Percentiles rank a stretch among this genome's conserved stretches.
Conservation (phyloP, 2,113 vertebrate species). For the Mystacornis crossleyi region DNA sequence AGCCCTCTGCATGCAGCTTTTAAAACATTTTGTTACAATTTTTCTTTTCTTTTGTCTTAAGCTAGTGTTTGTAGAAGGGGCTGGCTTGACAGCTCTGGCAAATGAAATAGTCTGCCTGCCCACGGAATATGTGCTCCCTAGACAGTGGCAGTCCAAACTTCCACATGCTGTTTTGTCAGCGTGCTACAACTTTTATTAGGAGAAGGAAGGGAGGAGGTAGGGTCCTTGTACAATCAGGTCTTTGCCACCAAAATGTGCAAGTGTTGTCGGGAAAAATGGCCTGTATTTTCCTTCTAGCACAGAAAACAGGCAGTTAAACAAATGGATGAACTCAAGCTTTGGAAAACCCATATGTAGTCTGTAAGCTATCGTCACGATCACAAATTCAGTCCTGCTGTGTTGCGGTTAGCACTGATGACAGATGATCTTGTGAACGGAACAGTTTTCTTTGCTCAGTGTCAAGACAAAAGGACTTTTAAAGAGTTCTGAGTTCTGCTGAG, state of each 20-base stretch:
- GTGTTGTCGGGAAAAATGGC: background rate
- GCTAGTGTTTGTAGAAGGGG: conserved; percentile 45
- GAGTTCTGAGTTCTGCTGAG: background rate
- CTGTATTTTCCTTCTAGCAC: background rate
- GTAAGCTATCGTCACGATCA: fast-evolving
- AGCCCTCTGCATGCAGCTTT: conserved; percentile 14
- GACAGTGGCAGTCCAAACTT: conserved; percentile 58
- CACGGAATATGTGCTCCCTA: conserved; percentile 48
- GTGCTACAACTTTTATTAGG: background rate
- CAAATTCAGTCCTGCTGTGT: background rate
- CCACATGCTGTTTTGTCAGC: conserved; percentile 28
- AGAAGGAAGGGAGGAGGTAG: background rate
- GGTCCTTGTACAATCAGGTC: background rate
- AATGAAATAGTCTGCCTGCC: conserved; percentile 60
- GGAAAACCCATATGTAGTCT: background rate
- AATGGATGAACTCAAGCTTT: background rate
- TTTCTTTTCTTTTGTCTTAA: conserved; percentile 59
- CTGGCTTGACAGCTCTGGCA: conserved; percentile 58
- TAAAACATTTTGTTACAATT: conserved; percentile 52
- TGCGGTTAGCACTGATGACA: background rate
- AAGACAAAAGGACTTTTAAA: background rate
- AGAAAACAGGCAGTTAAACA: background rate
- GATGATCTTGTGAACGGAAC: background rate
- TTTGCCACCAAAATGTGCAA: background rate
- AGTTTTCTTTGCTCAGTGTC: background rate